These are phyloP conservation scores for Drosophila kurseongensis DNA, from an alignment of 1,140 invertebrate species.

Conservation along the genomic window DNA sequence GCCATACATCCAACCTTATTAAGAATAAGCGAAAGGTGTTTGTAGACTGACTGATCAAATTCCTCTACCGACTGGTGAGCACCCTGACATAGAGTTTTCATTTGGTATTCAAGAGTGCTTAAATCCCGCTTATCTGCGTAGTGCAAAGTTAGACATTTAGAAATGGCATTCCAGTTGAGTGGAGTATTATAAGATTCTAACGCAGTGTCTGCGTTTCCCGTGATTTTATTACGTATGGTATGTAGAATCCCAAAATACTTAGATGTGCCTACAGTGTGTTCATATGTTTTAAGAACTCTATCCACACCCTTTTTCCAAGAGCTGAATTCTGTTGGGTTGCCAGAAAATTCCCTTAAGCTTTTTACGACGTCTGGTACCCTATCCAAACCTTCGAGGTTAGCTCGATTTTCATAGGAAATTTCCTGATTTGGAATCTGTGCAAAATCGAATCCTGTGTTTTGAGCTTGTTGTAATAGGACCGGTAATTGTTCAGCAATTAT, in stretches of 20 bases:
- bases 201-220: conserved; percentile 19
- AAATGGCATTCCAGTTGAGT: conserved; percentile 35
- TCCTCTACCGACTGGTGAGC: conserved; percentile 24
- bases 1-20: conserved; percentile 40
- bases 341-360: conserved; percentile 11
- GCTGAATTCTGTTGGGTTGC: background rate
- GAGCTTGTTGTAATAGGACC: background rate
- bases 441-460: background rate
- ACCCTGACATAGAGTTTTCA: conserved; percentile 4
- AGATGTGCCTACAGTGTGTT: conserved; percentile 7
- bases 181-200: conserved; percentile 40
- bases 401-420: background rate
- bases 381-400: conserved; percentile 5
- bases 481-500: background rate
- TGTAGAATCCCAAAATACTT: conserved; percentile 45
- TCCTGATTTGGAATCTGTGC: conserved; percentile 4
- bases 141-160: conserved; percentile 29
- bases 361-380: conserved; percentile 18
- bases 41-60: conserved; percentile 43
- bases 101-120: conserved; percentile 37
- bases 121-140: conserved; percentile 41
- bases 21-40: conserved; percentile 37
- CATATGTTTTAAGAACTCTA: background rate
- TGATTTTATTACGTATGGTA: conserved; percentile 39
- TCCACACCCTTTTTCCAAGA: conserved; percentile 21